phyloP scores from a whole-genome alignment of 2,797 vertebrate genomes.

The Podarcis siculus region DNA sequence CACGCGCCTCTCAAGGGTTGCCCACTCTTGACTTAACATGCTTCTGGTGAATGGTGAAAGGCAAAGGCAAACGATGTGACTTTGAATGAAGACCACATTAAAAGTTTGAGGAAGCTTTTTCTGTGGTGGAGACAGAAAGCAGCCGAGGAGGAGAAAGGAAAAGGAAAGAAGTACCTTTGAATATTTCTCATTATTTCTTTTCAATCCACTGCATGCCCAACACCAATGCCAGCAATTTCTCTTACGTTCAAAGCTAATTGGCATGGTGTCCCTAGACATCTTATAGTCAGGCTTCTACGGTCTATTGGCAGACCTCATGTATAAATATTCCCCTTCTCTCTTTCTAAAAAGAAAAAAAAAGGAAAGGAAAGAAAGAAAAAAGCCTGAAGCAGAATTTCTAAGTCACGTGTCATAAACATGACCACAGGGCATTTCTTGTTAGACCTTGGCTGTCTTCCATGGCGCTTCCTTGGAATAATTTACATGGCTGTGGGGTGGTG shows the following conservation, averaged over 20 bases:
- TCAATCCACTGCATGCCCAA: neutral
- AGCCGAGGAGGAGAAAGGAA: neutral
- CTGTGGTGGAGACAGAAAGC: neutral
- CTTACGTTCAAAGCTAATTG: conserved; percentile 43
- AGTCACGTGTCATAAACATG: neutral
- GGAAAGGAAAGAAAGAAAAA: neutral
- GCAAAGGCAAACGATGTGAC: neutral
- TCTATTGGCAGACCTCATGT: neutral
- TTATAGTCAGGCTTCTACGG: conserved; percentile 9
- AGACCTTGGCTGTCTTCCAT: conserved; percentile 1
- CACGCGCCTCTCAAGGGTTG: neutral
- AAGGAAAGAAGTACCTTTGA: neutral
- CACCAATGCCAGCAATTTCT: conserved; percentile 18
- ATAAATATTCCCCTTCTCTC: neutral
- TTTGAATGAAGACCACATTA: neutral
- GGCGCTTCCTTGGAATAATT: neutral
- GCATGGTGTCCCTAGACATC: neutral
- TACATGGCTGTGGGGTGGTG: neutral
- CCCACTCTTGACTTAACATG: too few relatives aligned
- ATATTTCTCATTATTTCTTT: conserved; percentile 30
- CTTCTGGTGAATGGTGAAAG: neutral
- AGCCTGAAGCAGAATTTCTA: conserved; percentile 3
- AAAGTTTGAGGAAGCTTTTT: neutral
- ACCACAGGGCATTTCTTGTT: conserved; percentile 3
- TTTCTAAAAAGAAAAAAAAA: neutral